These are phyloP conservation scores for Drosophila saltans DNA, from an alignment of 1,140 invertebrate genomes.

Conservation along the genomic window DNA sequence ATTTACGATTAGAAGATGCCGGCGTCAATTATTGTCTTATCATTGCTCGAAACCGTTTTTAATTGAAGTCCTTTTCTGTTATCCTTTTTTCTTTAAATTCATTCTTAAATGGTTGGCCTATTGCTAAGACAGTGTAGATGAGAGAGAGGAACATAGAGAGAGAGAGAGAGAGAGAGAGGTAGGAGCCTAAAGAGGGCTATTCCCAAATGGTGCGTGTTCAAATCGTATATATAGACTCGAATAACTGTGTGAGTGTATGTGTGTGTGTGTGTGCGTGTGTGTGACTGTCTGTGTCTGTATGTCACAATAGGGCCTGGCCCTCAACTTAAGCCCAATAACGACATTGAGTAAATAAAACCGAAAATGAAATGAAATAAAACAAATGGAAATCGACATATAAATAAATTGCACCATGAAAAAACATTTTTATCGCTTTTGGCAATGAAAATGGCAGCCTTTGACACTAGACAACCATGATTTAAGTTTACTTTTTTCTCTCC, in stretches of 20 bases:
- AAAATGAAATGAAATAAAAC: conserved; percentile 58
- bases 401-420: conserved; percentile 66
- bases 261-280: too few relatives aligned
- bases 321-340: conserved; percentile 34
- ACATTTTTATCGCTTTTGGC: conserved; percentile 57
- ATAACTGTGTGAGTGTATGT: not conserved
- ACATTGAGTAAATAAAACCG: conserved; percentile 56
- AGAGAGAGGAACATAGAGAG: too few relatives aligned
- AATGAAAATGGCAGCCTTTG: conserved; percentile 54
- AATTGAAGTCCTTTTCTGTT: conserved; percentile 57
- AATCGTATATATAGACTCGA: conserved; percentile 55
- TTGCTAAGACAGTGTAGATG: too few relatives aligned
- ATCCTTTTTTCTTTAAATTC: conserved; percentile 44
- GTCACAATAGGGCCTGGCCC: conserved; percentile 38
- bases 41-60: conserved; percentile 22
- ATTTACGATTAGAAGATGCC: conserved; percentile 19
- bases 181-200: not conserved
- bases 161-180: too few relatives aligned
- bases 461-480: conserved; percentile 55
- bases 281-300: not conserved
- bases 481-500: conserved; percentile 24
- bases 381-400: conserved; percentile 62
- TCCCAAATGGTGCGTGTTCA: conserved; percentile 70
- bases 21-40: not conserved
- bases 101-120: not conserved